Evolutionary conservation across 2,888 invertebrate genomes (phyloP), one percentile per base, ranked within the genome.

Genomic region (Anorthoa munda): DNA sequence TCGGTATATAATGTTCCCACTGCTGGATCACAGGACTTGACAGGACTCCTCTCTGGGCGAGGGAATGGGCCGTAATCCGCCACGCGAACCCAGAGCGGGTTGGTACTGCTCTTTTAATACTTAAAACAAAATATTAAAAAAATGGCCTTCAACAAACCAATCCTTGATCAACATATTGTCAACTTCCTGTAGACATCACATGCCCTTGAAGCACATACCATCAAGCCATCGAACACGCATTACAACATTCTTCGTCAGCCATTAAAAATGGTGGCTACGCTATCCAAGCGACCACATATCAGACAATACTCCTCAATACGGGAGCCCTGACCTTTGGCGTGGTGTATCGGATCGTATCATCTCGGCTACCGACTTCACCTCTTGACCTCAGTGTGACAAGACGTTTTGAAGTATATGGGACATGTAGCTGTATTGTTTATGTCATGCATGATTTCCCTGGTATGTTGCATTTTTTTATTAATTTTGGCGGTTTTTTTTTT

Each of bases 351-450:
- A 90, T 90, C 91, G 92, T 87, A 88, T 91, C 93, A 94, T 94
- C 94, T 92, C 89, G 73, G 93, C 93, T 93, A 93, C 93, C 93
- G 93, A 93, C 90, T 92, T 94, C 93, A 94, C 93, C 95, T 88
- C 81, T 74, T 88, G 93, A 93, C 94, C 95, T 87, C 48, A 76
- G 59, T 84, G 89, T 83, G 83, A 67, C 89, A 86, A 90, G 71
- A 45, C 58, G 18, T 56, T 73, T 45, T 56, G 65, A 21, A n/a
- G 58, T 48, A 3, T 56, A 59, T 17, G n/a, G 73, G 75, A 77
- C 21, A 61, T 69, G 9, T 53, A 12, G 51, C 4, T 66, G 4
- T 46, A 48, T 21, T 53, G 51, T 39, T 58, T 69, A 2, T 58
- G 63, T 23, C 48, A 45, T 53, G 13, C 12, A 39, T 31, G 31